phyloP scores from a whole-genome alignment of 2,113 vertebrate genomes.

The Tragelaphus buxtoni region DNA sequence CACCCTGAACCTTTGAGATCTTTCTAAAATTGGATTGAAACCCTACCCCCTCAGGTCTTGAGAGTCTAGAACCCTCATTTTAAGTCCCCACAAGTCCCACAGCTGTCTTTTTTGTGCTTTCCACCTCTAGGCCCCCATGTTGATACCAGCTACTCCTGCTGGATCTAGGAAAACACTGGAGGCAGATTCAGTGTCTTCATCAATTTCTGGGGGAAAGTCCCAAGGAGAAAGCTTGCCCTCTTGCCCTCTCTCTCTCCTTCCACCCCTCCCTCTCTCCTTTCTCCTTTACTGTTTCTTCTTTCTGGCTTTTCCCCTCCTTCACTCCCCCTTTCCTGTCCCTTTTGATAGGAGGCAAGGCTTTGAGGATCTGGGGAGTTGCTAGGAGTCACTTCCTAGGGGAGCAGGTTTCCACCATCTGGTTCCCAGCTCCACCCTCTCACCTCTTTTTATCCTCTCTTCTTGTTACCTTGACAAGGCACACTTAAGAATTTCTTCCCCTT shows the following conservation, averaged over 20 bases:
- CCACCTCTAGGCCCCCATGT: not conserved
- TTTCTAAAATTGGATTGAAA: not conserved
- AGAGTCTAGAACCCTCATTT: not conserved
- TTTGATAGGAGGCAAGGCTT: not conserved
- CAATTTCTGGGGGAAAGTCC: not conserved
- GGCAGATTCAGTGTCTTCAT: not conserved
- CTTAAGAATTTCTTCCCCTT: not conserved
- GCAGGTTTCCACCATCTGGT: fast-evolving
- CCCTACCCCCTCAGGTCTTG: not conserved
- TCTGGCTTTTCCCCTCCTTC: not conserved
- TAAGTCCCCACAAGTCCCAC: not conserved
- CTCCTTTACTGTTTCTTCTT: not conserved
- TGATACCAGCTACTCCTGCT: not conserved
- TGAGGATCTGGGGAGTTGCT: not conserved
- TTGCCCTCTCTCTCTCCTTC: not conserved
- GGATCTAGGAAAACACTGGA: not conserved
- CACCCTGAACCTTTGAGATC: not conserved
- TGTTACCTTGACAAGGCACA: not conserved
- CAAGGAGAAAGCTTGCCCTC: not conserved
- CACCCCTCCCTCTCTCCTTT: not conserved
- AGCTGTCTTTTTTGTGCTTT: not conserved
- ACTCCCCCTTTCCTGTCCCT: not conserved
- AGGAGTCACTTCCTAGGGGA: not conserved
- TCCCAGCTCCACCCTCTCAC: not conserved
- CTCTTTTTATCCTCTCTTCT: not conserved